Evolutionary conservation across 2,113 vertebrate species (phyloP), one percentile per base, ranked within the genome.

Genomic region (Erinaceus europaeus): DNA sequence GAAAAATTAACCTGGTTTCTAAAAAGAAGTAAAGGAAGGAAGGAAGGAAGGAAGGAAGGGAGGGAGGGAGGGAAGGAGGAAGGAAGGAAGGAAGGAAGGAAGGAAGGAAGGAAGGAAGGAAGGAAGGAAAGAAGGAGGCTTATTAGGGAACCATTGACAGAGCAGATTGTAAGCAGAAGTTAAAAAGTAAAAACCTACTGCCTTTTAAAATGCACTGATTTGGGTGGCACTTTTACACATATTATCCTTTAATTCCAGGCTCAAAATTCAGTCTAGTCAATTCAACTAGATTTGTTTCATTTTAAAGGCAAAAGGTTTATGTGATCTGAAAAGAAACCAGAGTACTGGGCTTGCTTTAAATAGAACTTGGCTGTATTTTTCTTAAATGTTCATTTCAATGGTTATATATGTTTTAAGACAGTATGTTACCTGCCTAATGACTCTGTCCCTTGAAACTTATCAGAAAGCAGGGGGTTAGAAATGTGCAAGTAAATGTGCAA

Each of bases 361-460:
- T 50, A 62, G 62, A 74, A 74, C 57, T 85, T 64, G 34, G 48
- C 57, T 87, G 57, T 46, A 69, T 86, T 88, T 68, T 27, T 14
- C 5, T 20, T 44, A 90, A 83, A 71, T 32, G 17, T 52, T 77
- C 84, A 42, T 1, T 40, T 55, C 46, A 36, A 79, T 74, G 71
- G n/a, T 84, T 67, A 89, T 61, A 84, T 75, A 80, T 69, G n/a
- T 62, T 87, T 36, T 17, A 67, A 72, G 91, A 79, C 57, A 68
- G 42, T 36, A 44, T 32, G 81, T 84, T 87, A 84, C 72, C 79
- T 86, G 89, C 50, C 79, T 85, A 65, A 79, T 90, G 84, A 93
- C 29, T 88, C 84, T 92, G 44, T 76, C 55, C 71, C 88, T 96
- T 96, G 93, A 83, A 94, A 93, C 75, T 93, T 93, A 94, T 9